Percentiles rank a stretch among this genome's conserved stretches.
These are phyloP conservation scores for Zaprionus taronus DNA, from an alignment of 1,140 invertebrate species.

Conservation along the genomic window DNA sequence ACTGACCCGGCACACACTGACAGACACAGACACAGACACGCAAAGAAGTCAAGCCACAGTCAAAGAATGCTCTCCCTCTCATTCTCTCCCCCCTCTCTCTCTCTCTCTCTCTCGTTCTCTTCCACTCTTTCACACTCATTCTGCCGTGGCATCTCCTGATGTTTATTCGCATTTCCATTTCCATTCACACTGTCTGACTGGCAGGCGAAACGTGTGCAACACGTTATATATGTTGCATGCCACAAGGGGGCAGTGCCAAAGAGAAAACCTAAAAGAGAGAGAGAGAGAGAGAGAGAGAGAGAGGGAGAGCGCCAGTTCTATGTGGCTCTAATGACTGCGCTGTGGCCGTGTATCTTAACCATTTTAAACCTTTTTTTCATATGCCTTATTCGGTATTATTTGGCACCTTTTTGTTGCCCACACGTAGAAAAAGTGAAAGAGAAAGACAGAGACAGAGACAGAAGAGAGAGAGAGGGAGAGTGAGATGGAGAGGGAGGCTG, in stretches of 20 bases:
- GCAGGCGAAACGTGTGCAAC: constrained; percentile 72
- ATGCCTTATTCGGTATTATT: constrained; percentile 28
- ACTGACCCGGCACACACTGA: constrained; percentile 25
- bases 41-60: constrained; percentile 9
- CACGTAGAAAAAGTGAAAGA: background rate
- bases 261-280: background rate
- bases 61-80: constrained; percentile 23
- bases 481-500: background rate
- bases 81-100: constrained; percentile 1
- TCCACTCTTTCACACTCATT: background rate
- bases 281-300: background rate
- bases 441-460: background rate
- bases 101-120: background rate
- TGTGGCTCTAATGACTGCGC: constrained; percentile 64
- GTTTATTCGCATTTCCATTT: constrained; percentile 51
- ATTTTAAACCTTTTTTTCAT: constrained; percentile 44
- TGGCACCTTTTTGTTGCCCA: constrained; percentile 41
- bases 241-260: background rate
- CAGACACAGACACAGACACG: constrained; percentile 11
- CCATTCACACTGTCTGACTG: constrained; percentile 42
- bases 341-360: constrained; percentile 46
- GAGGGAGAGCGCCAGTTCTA: background rate
- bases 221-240: constrained; percentile 54
- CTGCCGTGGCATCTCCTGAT: constrained; percentile 15
- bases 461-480: background rate